A percentile compares a stretch with the other conserved stretches of the same genome.
phyloP scores from a whole-genome alignment of 2,888 invertebrate species.

The Gisinianus flammeolus region DNA sequence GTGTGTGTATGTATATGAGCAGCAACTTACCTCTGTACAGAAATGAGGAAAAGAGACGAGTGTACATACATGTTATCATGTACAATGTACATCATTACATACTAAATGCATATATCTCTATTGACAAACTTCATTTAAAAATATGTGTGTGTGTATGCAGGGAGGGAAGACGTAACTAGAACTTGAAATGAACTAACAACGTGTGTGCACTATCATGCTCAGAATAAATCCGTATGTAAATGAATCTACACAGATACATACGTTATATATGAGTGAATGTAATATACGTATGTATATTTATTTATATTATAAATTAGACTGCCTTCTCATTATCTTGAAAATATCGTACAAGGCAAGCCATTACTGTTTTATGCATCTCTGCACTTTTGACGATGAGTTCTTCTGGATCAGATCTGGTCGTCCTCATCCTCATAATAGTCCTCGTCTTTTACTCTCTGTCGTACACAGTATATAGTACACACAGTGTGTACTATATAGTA shows the following conservation, averaged over 20 bases:
- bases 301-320: slow-evolving; percentile 19
- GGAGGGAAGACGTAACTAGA: no score
- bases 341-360: not conserved
- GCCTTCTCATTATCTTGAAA: slow-evolving; percentile 14
- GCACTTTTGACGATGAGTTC: slow-evolving; percentile 6
- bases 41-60: slow-evolving; percentile 4
- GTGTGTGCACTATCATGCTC: no score
- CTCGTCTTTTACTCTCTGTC: not conserved
- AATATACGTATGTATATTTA: no score
- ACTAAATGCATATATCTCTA: no score
- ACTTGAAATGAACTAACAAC: no score
- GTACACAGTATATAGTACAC: not conserved
- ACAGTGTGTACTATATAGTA: not conserved
- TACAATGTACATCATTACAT: slow-evolving; percentile 3
- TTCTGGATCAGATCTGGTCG: not conserved
- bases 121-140: no score
- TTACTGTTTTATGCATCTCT: slow-evolving; percentile 18
- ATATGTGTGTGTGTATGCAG: no score
- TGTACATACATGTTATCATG: not conserved
- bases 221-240: no score
- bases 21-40: not conserved
- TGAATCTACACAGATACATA: no score
- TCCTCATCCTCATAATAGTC: not conserved
- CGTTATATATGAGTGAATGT: no score
- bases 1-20: not conserved